Evolutionary conservation across 2,888 invertebrate species (phyloP).

Genomic region (Bellardia pandia): DNA sequence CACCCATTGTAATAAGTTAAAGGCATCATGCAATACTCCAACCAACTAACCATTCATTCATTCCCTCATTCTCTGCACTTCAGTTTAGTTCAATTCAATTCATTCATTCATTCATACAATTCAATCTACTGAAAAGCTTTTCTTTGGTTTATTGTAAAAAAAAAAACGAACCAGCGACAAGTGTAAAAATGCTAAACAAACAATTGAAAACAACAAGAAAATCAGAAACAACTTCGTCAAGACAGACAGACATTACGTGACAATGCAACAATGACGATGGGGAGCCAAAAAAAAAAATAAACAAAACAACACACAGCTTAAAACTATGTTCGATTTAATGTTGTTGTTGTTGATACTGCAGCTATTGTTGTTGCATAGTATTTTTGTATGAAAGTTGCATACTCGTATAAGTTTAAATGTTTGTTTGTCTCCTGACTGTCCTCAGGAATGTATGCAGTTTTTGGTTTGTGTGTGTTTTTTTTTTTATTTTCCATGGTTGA

Average conservation of each 20-base stretch:
- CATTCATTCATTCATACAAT: slow-evolving; percentile 26
- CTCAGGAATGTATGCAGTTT: slow-evolving; percentile 33
- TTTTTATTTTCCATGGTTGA: slow-evolving; percentile 51
- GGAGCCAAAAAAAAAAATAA: slow-evolving; percentile 37
- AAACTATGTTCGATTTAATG: slow-evolving; percentile 40
- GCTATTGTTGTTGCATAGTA: neutral
- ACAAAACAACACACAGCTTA: neutral
- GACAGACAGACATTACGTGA: slow-evolving; percentile 62
- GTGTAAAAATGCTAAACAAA: slow-evolving; percentile 69
- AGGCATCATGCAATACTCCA: slow-evolving; percentile 45
- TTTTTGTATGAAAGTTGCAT: slow-evolving; percentile 16
- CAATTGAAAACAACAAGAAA: slow-evolving; percentile 19
- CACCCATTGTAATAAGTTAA: slow-evolving; percentile 42
- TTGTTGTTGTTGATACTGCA: slow-evolving; percentile 4
- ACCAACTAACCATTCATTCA: slow-evolving; percentile 10
- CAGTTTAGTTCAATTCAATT: slow-evolving; percentile 40
- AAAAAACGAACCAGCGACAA: slow-evolving; percentile 51
- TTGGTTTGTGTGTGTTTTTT: slow-evolving; percentile 1
- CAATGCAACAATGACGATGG: slow-evolving; percentile 66
- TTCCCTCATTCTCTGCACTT: slow-evolving; percentile 23
- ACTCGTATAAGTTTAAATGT: slow-evolving; percentile 11
- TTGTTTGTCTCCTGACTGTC: slow-evolving; percentile 10
- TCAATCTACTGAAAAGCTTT: slow-evolving; percentile 1
- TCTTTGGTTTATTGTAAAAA: slow-evolving; percentile 27
- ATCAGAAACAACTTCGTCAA: slow-evolving; percentile 15